Evolutionary conservation across 2,797 vertebrate genomes (phyloP).

Genomic region (Propithecus deckenii): DNA sequence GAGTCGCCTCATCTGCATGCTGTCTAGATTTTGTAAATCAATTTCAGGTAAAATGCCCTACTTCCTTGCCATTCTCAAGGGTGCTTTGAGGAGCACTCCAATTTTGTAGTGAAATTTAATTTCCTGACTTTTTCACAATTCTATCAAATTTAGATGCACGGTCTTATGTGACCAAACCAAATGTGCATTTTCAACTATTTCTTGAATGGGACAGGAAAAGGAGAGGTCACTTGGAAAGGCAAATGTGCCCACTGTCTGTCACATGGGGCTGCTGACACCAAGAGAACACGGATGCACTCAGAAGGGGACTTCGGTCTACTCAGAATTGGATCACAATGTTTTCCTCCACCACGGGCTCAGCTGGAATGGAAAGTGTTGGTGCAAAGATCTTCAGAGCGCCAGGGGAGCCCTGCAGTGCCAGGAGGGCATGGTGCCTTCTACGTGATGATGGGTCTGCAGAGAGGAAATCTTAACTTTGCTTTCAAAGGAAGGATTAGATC

Average conservation of each 20-base stretch:
- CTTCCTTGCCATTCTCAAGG: constrained; percentile 29
- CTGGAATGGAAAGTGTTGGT: background rate
- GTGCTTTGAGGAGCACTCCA: constrained; percentile 17
- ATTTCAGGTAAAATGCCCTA: background rate
- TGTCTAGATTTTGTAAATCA: constrained; percentile 38
- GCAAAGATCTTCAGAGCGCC: background rate
- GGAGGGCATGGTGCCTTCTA: background rate
- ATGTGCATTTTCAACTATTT: background rate
- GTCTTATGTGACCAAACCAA: background rate
- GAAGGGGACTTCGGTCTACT: background rate
- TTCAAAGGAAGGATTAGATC: background rate
- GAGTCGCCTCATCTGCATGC: background rate
- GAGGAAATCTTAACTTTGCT: constrained; percentile 1
- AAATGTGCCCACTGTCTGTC: background rate
- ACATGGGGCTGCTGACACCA: background rate
- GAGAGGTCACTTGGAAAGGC: background rate
- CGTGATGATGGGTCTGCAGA: background rate
- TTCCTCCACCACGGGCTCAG: background rate
- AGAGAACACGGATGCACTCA: background rate
- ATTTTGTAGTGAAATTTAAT: constrained; percentile 54
- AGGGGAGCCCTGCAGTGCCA: rapidly evolving
- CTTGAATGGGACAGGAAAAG: background rate
- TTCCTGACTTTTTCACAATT: constrained; percentile 26
- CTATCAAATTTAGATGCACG: background rate
- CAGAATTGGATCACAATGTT: background rate